A percentile compares a stretch with the other conserved stretches of the same genome.
phyloP scores from a whole-genome alignment of 1,140 invertebrate species.

The Drosophila repleta region DNA sequence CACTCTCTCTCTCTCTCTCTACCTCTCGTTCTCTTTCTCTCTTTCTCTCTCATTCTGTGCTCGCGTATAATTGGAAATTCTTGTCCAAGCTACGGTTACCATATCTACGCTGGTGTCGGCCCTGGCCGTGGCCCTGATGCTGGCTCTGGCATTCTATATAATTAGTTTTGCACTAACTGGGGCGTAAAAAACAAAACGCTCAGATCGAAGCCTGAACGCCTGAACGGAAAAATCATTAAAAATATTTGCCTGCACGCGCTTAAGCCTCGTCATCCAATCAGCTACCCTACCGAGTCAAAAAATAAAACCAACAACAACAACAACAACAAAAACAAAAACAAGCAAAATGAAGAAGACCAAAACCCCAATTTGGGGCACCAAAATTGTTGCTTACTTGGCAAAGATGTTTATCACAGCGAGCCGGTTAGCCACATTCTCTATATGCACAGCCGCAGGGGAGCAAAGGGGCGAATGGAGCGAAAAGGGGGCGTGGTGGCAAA shows the following conservation, averaged over 20 bases:
- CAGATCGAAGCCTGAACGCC: slow-evolving; percentile 59
- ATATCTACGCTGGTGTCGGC: slow-evolving; percentile 6
- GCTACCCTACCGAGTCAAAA: slow-evolving; percentile 43
- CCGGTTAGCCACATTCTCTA: slow-evolving; percentile 47
- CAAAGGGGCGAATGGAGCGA: neutral
- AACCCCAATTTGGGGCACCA: slow-evolving; percentile 80
- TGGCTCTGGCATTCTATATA: slow-evolving; percentile 49
- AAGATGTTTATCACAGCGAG: slow-evolving; percentile 79
- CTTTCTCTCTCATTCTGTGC: neutral
- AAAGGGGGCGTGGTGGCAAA: slow-evolving; percentile 5
- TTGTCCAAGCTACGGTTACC: slow-evolving; percentile 30
- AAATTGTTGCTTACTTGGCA: slow-evolving; percentile 83
- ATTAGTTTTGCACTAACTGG: slow-evolving; percentile 80
- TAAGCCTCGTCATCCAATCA: slow-evolving; percentile 79
- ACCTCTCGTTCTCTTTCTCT: slow-evolving; percentile 6
- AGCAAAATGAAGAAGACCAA: slow-evolving; percentile 27
- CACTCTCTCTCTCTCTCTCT: neutral
- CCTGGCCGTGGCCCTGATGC: no score
- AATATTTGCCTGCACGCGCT: slow-evolving; percentile 79
- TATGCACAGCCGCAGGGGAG: slow-evolving; percentile 6
- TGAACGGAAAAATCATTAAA: slow-evolving; percentile 71
- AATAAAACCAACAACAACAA: slow-evolving; percentile 27
- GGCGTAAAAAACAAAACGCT: slow-evolving; percentile 66
- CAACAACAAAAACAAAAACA: neutral
- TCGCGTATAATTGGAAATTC: slow-evolving; percentile 35